A percentile compares a stretch with the other conserved stretches of the same genome.
phyloP scores from a whole-genome alignment of 2,113 vertebrate species.

The Engraulis encrasicolus region DNA sequence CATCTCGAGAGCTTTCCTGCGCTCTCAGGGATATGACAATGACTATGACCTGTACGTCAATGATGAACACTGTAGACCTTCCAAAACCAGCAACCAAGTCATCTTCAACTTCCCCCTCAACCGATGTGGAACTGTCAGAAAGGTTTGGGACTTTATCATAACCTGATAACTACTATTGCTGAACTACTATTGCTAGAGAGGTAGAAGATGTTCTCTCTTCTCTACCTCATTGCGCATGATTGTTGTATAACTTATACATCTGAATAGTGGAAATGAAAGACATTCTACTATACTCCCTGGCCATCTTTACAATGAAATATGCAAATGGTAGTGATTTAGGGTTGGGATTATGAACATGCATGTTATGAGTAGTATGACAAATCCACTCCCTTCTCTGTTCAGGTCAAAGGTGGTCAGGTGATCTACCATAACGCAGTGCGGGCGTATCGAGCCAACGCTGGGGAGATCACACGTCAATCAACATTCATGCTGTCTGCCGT shows the following conservation, averaged over 20 bases:
- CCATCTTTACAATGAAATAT: too few relatives aligned
- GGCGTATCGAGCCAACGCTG: constrained; percentile 34
- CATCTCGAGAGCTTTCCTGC: constrained; percentile 75
- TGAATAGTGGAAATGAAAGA: too few relatives aligned
- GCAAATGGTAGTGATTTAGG: too few relatives aligned
- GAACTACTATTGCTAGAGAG: too few relatives aligned
- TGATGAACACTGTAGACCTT: constrained; percentile 77
- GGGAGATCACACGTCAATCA: constrained; percentile 74
- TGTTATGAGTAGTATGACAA: too few relatives aligned
- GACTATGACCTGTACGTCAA: constrained; percentile 71
- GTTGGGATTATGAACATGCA: too few relatives aligned
- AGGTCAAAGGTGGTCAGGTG: constrained; percentile 73
- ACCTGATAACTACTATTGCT: too few relatives aligned
- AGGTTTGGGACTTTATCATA: too few relatives aligned
- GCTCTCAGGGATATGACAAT: constrained; percentile 67
- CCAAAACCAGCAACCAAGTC: constrained; percentile 59
- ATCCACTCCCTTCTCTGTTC: constrained; percentile 36
- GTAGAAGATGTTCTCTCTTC: too few relatives aligned
- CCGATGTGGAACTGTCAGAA: constrained; percentile 77
- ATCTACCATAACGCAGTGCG: constrained; percentile 76
- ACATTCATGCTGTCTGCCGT: constrained; percentile 66
- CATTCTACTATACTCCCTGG: too few relatives aligned
- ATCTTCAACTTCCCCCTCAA: constrained; percentile 78
- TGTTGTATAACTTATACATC: too few relatives aligned
- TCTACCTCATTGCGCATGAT: too few relatives aligned